Base-by-base conservation (phyloP, 2,888 invertebrate genomes). In the Agapetus fuscipes region DNA sequence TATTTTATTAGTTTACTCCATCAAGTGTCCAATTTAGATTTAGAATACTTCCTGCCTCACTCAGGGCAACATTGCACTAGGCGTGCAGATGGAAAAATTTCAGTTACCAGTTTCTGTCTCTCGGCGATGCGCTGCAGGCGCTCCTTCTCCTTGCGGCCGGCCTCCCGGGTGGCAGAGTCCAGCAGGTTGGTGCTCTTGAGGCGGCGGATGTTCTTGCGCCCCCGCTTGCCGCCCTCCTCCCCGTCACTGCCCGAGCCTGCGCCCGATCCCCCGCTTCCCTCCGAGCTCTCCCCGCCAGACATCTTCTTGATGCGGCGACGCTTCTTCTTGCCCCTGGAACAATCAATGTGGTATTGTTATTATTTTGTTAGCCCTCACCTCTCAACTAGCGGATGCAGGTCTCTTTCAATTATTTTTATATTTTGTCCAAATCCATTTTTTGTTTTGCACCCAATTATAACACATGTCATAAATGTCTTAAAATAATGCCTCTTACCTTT, bases 111-210 rank as follows among this genome's bases (percentile, higher is more conserved):
- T 65, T 83, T 83, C 60, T 95, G 94, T 49, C 89, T 79, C 48
- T 95, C 93, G 17, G 80, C 71, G 39, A 98, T 87, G 55, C 98
- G 78, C 51, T 80, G 83, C 32, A 87, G 77, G 20, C 97, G 74
- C 53, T 93, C 90, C 51, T 83, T 83, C 59, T 98, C 98, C 46
- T 86, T 83, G 46, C 83, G 80, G 26, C 89, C 89, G 1, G 97
- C 97, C 55, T 78, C 79, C 57, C 85, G 85, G 0, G 97, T 97
- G 30, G 80, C 79, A 50, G 84, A 80, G 41, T 83, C 79, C 35
- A 88, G 63, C 51, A 83, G 78, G 51, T 79, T 78, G 16, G 47
- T 43, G n/a, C 27, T 17, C 30, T 42, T 54, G 50, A 66, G 67
- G 61, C 64, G 67, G 26, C 70, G 57, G 39, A 70, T 71, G 50